Evolutionary conservation across 2,888 invertebrate species (phyloP).

Genomic region (Polydesmus complanatus): DNA sequence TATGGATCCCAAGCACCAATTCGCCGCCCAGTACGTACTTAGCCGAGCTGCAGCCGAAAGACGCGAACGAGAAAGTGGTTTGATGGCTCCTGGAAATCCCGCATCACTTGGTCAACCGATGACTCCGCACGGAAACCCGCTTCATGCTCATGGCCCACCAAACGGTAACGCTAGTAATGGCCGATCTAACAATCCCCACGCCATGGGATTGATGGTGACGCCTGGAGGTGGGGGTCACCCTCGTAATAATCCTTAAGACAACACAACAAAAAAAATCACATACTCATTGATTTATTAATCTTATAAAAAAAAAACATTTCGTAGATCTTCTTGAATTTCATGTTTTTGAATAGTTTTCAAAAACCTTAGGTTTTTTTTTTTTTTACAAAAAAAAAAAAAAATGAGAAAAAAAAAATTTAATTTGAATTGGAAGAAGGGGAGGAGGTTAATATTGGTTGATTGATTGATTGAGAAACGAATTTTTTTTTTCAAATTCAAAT

Average conservation of each 20-base stretch:
- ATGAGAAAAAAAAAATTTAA: too few species aligned
- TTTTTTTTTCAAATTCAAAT: not conserved
- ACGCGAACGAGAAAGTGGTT: constrained; percentile 61
- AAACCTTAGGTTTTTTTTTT: not conserved
- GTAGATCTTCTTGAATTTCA: not conserved
- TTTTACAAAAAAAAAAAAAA: too few species aligned
- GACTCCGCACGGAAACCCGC: constrained; percentile 6
- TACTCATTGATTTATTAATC: not conserved
- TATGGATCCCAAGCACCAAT: constrained; percentile 92
- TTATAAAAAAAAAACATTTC: not conserved
- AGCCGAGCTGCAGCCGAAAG: constrained; percentile 81
- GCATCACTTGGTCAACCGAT: constrained; percentile 20
- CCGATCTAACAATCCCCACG: not conserved
- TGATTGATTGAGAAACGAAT: too few species aligned
- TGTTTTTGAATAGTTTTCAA: not conserved
- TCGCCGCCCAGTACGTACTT: constrained; percentile 83
- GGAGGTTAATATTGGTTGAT: not conserved
- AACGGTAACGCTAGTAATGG: not conserved
- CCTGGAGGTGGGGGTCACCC: not conserved
- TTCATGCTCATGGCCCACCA: not conserved
- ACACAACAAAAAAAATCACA: not conserved
- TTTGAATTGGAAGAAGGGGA: not conserved
- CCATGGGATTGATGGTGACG: not conserved
- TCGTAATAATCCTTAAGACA: not conserved
- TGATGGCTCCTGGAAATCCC: constrained; percentile 35